Percentiles rank a stretch among this genome's conserved stretches.
Conservation (phyloP, 2,113 vertebrate species). For the Cyprinodon brontotheroides region DNA sequence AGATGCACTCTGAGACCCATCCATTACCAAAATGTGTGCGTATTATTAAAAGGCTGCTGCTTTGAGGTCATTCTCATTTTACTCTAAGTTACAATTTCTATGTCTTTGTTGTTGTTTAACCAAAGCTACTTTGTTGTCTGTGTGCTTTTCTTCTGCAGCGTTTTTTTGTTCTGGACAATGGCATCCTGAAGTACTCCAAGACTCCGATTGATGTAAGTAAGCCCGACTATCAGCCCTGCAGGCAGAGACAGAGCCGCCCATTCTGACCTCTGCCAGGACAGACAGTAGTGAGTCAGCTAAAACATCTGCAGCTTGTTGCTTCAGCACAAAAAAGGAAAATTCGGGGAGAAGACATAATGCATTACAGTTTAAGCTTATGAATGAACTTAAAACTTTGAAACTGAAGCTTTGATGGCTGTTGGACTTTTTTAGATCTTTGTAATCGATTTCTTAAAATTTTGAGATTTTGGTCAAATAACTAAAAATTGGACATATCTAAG, state of each 20-base stretch:
- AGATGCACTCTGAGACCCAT: constrained; percentile 16
- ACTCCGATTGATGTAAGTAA: constrained; percentile 97
- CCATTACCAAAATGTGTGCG: constrained; percentile 11
- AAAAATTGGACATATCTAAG: too few relatives aligned
- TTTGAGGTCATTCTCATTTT: constrained; percentile 15
- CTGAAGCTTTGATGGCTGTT: too few relatives aligned
- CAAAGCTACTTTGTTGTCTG: constrained; percentile 33
- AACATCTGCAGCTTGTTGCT: constrained; percentile 49
- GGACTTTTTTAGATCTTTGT: too few relatives aligned
- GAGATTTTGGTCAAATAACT: too few relatives aligned
- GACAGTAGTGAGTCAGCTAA: constrained; percentile 63
- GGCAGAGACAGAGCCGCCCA: constrained; percentile 38
- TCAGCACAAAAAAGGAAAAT: constrained; percentile 26
- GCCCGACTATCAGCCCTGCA: constrained; percentile 51
- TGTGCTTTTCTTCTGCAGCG: constrained; percentile 80
- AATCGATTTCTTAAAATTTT: too few relatives aligned
- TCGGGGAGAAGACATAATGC: constrained; percentile 9
- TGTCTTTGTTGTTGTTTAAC: constrained; percentile 16
- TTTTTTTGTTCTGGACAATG: constrained; percentile 98
- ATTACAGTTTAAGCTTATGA: neutral
- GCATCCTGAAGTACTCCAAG: constrained; percentile 98
- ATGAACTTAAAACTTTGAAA: too few relatives aligned
- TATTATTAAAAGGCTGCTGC: constrained; percentile 1
- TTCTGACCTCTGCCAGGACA: constrained; percentile 36
- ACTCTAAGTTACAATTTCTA: neutral